Percentiles rank a stretch among this genome's conserved stretches.
These are phyloP conservation scores for Oryzias woworae DNA, from an alignment of 2,113 vertebrate genomes.

Conservation along the genomic window DNA sequence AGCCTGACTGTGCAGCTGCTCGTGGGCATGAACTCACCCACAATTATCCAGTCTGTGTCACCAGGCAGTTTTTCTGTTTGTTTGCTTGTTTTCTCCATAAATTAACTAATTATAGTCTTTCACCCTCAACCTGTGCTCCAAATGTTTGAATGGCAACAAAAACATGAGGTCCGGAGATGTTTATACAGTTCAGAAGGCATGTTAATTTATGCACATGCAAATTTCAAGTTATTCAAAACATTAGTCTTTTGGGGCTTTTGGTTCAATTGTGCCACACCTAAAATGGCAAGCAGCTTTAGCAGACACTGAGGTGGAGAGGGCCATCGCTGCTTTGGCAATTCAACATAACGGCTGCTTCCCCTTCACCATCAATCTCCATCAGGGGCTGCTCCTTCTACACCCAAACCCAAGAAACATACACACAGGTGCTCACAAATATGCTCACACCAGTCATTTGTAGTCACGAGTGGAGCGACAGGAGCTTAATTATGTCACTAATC, in stretches of 20 bases:
- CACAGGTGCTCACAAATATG: constrained; percentile 12
- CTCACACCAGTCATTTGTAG: constrained; percentile 28
- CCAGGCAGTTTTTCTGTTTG: constrained; percentile 9
- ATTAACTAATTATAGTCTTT: not conserved
- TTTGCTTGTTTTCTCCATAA: constrained; percentile 7
- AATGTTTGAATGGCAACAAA: constrained; percentile 45
- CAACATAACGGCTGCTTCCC: constrained; percentile 65
- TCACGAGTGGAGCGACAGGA: constrained; percentile 35
- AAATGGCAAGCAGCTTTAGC: constrained; percentile 51
- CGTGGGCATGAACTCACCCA: constrained; percentile 39
- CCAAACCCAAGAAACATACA: constrained; percentile 38
- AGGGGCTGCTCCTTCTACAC: constrained; percentile 52
- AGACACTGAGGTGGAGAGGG: constrained; percentile 64
- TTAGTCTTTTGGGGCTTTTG: not conserved
- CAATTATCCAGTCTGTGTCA: constrained; percentile 11
- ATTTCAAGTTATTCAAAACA: no score
- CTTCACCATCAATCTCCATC: constrained; percentile 73
- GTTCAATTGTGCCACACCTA: constrained; percentile 54
- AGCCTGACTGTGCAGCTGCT: constrained; percentile 64
- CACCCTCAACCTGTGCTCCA: constrained; percentile 25
- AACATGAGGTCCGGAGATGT: constrained; percentile 9
- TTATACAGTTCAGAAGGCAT: constrained; percentile 20
- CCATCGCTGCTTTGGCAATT: constrained; percentile 64
- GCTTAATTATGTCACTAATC: constrained; percentile 74
- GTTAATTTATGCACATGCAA: constrained; percentile 1